phyloP scores from a whole-genome alignment of 2,888 invertebrate genomes.

The Netelia melanura region DNA sequence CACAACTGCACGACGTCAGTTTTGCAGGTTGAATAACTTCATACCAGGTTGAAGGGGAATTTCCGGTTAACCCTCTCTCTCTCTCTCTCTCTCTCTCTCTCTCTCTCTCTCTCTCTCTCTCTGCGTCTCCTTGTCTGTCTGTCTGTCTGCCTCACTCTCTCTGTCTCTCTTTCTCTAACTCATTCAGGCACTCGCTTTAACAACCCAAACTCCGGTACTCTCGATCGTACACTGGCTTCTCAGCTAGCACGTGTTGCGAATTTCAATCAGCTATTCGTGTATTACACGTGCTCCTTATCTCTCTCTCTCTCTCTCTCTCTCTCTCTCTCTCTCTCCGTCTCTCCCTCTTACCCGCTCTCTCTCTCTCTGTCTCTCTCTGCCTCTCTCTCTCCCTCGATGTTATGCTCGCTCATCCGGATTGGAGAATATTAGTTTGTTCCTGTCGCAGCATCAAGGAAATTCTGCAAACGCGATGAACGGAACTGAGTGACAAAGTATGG shows the following conservation, averaged over 20 bases:
- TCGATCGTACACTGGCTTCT: slow-evolving; percentile 29
- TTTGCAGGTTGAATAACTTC: slow-evolving; percentile 48
- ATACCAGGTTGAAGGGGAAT: slow-evolving; percentile 20
- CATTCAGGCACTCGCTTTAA: slow-evolving; percentile 1
- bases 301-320: neutral
- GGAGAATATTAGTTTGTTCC: slow-evolving; percentile 5
- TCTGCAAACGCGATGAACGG: neutral
- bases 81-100: neutral
- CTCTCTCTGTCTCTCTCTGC: neutral
- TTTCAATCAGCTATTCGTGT: slow-evolving; percentile 32
- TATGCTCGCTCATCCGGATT: neutral
- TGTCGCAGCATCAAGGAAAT: too few species aligned
- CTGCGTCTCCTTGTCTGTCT: neutral
- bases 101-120: neutral
- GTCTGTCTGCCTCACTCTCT: neutral
- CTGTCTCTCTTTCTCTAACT: slow-evolving; percentile 3
- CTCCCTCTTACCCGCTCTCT: too few species aligned
- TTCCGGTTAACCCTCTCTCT: slow-evolving; percentile 13
- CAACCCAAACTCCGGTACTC: slow-evolving; percentile 20
- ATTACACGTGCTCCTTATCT: neutral
- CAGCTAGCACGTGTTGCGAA: slow-evolving; percentile 27
- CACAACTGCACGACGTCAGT: slow-evolving; percentile 56
- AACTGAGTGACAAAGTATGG: neutral
- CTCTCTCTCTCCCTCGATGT: neutral
- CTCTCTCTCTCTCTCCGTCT: neutral